Base-by-base conservation (phyloP, 2,113 vertebrate species). In the Saccopteryx bilineata region DNA sequence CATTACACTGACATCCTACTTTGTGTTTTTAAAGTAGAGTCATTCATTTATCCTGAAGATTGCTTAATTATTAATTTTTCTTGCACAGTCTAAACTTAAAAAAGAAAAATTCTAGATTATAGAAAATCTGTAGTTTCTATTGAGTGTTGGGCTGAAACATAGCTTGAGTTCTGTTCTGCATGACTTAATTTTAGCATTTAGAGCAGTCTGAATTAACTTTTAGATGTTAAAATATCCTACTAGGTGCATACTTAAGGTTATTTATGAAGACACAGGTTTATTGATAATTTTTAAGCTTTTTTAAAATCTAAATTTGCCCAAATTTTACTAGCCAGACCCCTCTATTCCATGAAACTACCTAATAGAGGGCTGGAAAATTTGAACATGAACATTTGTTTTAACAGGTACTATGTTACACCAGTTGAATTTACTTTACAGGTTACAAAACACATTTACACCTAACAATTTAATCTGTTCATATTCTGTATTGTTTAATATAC, bases 31-130 rank as follows among this genome's bases (percentile, higher is more conserved):
- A 78, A 89, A 76, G 14, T n/a, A 46, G 5, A 91, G 15, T 17
- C 19, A 79, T 79, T 91, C 26, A 90, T 93, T 94, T 96, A 60
- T 80, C 60, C 66, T 92, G 17, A 0, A 60, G 39, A 87, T 80
- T 84, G 58, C 31, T 96, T 93, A 94, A 94, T 85, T 95, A 88
- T 95, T 96, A 82, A 94, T 66, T 87, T 97, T 95, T 81, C 54
- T 94, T 91, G 52, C 13, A 39, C 13, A 74, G 5, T 50, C 86
- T 93, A 88, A 95, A 82, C 68, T 87, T 74, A 94, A n/a, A 56
- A 60, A 68, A 87, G 63, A 72, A 54, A 72, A 92, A 96, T 60
- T 91, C 39, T 94, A 82, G 66, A 89, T 90, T 91, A 81, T 79
- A 91, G 33, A 76, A 86, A 85, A 96, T 48, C 18, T 91, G 8